phyloP scores from a whole-genome alignment of 1,140 invertebrate species.

The Linepithema humile region DNA sequence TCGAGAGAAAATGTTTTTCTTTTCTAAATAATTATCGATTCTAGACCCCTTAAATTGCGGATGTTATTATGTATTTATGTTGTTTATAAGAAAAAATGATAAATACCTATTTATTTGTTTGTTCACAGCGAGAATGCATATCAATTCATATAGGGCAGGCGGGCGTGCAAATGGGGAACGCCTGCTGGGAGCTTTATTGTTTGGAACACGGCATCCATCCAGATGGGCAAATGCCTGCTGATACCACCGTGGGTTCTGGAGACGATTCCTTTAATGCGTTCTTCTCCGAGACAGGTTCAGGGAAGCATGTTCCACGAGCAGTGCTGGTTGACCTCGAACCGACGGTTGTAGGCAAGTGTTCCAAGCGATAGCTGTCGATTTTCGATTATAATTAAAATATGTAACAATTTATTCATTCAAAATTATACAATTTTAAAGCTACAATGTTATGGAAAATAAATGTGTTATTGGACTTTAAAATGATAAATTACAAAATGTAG shows the following conservation, averaged over 20 bases:
- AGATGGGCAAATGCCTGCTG: conserved; percentile 85
- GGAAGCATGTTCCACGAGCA: conserved; percentile 86
- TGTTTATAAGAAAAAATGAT: neutral
- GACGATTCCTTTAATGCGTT: conserved; percentile 88
- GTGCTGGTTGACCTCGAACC: conserved; percentile 88
- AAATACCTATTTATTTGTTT: conserved; percentile 51
- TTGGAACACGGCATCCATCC: conserved; percentile 89
- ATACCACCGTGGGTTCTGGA: conserved; percentile 78
- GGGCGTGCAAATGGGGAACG: conserved; percentile 90
- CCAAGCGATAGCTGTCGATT: neutral
- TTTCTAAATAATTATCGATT: neutral
- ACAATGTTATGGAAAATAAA: no score
- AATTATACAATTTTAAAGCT: neutral
- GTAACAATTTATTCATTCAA: neutral
- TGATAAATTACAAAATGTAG: no score
- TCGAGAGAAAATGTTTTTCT: neutral
- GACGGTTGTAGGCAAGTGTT: conserved; percentile 84
- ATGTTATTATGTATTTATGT: conserved; percentile 1
- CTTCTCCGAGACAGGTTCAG: conserved; percentile 86
- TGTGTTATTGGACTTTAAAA: no score
- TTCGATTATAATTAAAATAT: neutral
- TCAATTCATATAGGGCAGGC: conserved; percentile 89
- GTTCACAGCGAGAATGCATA: conserved; percentile 85
- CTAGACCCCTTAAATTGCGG: neutral
- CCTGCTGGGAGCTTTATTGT: conserved; percentile 88